These are phyloP conservation scores for Maconellicoccus hirsutus DNA, from an alignment of 1,140 invertebrate species.

Conservation along the genomic window DNA sequence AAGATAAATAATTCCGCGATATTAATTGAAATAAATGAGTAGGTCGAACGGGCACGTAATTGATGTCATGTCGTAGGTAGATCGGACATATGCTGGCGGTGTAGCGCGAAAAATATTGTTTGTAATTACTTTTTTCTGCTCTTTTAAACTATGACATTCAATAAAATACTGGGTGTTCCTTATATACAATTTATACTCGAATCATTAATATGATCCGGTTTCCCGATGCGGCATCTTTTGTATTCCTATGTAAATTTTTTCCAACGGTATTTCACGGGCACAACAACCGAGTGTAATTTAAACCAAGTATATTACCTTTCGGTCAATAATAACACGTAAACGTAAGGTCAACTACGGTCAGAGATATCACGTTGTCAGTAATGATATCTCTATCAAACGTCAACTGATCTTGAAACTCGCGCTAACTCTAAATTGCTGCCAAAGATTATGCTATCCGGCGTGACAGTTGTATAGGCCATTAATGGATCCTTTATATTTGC, in stretches of 20 bases:
- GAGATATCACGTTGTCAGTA: conserved; percentile 3
- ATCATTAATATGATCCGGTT: neutral
- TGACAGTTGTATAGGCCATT: neutral
- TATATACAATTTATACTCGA: neutral
- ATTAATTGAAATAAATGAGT: conserved; percentile 10
- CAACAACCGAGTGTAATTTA: neutral
- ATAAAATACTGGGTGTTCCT: neutral
- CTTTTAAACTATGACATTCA: neutral
- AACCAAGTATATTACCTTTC: conserved; percentile 1
- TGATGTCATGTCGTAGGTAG: conserved; percentile 7
- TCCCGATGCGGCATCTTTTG: neutral
- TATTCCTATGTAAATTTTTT: too few species aligned
- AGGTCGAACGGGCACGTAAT: neutral
- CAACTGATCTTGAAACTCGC: conserved; percentile 7
- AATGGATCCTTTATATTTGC: conserved; percentile 9
- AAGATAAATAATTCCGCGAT: conserved; percentile 4
- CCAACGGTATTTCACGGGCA: neutral
- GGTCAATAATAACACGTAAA: conserved; percentile 3
- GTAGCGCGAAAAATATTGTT: neutral
- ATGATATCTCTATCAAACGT: conserved; percentile 4
- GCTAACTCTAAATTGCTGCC: neutral
- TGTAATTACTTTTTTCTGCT: conserved; percentile 10
- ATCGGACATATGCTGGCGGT: neutral
- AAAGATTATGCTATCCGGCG: neutral
- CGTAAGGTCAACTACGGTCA: neutral